Evolutionary conservation across 2,797 vertebrate species (phyloP), one percentile per base, ranked within the genome.

Genomic region (Taenioides sp.): DNA sequence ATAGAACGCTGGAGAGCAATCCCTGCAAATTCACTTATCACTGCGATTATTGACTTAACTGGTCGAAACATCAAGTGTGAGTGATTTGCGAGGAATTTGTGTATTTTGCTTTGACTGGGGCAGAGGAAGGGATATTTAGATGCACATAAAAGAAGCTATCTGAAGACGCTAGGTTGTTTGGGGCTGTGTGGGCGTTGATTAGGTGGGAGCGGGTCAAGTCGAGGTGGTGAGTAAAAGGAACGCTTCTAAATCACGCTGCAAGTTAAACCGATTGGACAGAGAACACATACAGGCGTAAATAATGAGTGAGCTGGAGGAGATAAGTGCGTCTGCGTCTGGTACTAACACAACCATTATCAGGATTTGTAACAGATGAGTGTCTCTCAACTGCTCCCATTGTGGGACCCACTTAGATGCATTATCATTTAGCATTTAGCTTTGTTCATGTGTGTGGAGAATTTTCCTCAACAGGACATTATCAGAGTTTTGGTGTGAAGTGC

Each of bases 41-140:
- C 69, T 65, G 79, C 73, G 77, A 88, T 89, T 90, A 90, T 90
- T 90, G 90, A 89, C 87, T 89, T 88, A 88, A 91, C 88, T 84
- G 86, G 85, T 84, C 85, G 82, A 87, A 88, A 90, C 87, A 88
- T 92, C 86, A 89, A 85, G 83, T 79, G 74, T 73, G 67, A 83
- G 73, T 80, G 83, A 89, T 83, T 81, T 80, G 47, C 54, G 63
- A 34, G 52, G 76, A 69, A 73, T 85, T 76, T 87, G 87, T 89
- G 80, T 90, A 76, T 90, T 90, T 90, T 84, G 75, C 84, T 83
- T 65, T 77, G 67, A 84, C 76, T 50, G 66, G 68, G 71, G 57
- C 43, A 66, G 49, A 14, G 55, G 70, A 62, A 72, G 70, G 34
- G 0, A 16, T 58, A 65, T 79, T 81, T 83, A 85, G 86, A 87